Conservation (phyloP, 2,888 invertebrate species). For the Latrodectus elegans region DNA sequence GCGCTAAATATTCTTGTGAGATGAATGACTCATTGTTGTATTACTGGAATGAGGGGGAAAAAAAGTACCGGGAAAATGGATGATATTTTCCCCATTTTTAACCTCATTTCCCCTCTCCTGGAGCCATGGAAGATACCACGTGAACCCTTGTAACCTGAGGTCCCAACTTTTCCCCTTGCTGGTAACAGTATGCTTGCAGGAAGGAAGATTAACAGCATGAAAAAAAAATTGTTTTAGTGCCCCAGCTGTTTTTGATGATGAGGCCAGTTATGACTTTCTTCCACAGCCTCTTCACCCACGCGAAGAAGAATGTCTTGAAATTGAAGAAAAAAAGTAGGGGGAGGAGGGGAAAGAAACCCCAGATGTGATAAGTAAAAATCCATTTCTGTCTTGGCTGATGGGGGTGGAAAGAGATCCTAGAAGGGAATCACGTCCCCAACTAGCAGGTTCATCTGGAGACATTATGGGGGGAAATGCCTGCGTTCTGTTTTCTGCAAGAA, state of each 20-base stretch:
- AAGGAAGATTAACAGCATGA: not conserved
- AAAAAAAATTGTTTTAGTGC: conserved; percentile 18
- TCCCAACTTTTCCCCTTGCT: conserved; percentile 21
- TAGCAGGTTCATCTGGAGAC: conserved; percentile 21
- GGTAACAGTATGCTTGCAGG: not conserved
- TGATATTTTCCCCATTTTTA: conserved; percentile 25
- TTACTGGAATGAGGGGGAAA: not conserved
- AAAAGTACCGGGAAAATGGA: not conserved
- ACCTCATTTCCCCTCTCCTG: conserved; percentile 3
- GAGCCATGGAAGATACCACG: conserved; percentile 16
- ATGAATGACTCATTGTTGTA: not conserved
- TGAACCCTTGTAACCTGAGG: conserved; percentile 33
- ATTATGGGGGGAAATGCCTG: conserved; percentile 15
- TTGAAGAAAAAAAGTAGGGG: not conserved
- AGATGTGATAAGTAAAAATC: conserved; percentile 59
- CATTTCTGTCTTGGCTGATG: conserved; percentile 45
- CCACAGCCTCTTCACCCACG: conserved; percentile 60
- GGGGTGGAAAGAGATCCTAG: not conserved
- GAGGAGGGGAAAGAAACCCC: conserved; percentile 19
- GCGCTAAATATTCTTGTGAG: not conserved
- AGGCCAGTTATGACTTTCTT: conserved; percentile 66
- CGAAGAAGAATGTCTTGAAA: conserved; percentile 20
- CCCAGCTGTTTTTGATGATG: conserved; percentile 66
- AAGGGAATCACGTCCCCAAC: conserved; percentile 9
- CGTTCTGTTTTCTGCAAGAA: conserved; percentile 24